phyloP scores from a whole-genome alignment of 2,113 vertebrate genomes.

The Engystomops pustulosus region DNA sequence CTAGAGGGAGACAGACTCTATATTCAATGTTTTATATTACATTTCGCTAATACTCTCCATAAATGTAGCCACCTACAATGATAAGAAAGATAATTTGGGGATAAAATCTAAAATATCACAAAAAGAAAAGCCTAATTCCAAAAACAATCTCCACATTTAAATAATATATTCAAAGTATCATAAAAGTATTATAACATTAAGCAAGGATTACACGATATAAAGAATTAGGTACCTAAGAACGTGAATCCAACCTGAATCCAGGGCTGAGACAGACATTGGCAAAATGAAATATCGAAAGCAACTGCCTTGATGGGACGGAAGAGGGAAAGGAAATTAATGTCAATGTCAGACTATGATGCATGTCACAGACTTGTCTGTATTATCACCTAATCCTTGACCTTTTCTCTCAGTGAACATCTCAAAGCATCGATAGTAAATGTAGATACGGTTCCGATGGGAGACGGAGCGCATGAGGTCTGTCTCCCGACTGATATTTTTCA shows the following conservation, averaged over 20 bases:
- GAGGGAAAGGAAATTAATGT: conserved; percentile 31
- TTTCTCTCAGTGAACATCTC: conserved; percentile 34
- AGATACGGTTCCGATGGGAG: conserved; percentile 29
- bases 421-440: conserved; percentile 14
- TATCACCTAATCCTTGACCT: conserved; percentile 52
- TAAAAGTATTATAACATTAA: background rate
- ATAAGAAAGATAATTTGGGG: background rate
- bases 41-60: background rate
- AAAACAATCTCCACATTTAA: background rate
- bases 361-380: conserved; percentile 47
- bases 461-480: background rate
- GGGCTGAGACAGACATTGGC: background rate
- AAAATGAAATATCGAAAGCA: background rate
- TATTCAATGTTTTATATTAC: background rate
- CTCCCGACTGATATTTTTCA: conserved; percentile 36
- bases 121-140: background rate
- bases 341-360: conserved; percentile 25
- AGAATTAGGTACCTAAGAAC: background rate
- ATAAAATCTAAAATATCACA: background rate
- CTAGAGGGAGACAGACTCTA: background rate
- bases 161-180: background rate
- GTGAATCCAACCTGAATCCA: background rate
- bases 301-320: background rate
- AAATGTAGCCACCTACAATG: background rate
- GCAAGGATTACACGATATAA: background rate